A percentile compares a stretch with the other conserved stretches of the same genome.
Conservation (phyloP, 2,888 invertebrate genomes). For the Lepidocyrtinus sp. region DNA sequence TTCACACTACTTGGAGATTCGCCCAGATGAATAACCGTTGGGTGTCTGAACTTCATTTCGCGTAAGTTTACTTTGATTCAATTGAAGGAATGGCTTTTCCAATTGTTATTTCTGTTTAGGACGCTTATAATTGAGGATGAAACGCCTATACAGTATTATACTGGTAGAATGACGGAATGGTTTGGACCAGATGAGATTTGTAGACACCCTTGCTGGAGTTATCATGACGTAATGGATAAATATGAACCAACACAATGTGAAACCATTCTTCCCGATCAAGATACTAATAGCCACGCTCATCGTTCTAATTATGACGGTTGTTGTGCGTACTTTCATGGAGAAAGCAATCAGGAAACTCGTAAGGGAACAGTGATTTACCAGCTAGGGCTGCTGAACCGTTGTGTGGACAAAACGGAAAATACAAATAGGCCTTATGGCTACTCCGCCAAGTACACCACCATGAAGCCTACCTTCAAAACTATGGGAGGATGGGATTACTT, state of each 20-base stretch:
- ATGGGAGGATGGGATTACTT: constrained; percentile 27
- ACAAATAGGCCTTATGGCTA: constrained; percentile 25
- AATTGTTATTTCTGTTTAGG: too few species aligned
- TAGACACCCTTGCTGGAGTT: too few species aligned
- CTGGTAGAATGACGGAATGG: constrained; percentile 8
- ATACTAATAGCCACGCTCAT: too few species aligned
- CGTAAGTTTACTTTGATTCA: too few species aligned
- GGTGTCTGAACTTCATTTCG: constrained; percentile 26
- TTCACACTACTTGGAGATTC: constrained; percentile 43
- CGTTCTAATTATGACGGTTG: neutral
- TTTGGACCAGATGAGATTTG: neutral
- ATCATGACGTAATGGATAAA: too few species aligned
- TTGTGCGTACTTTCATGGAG: neutral
- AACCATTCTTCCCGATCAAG: too few species aligned
- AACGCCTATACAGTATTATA: constrained; percentile 33
- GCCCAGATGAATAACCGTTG: constrained; percentile 6
- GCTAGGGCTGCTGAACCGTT: neutral
- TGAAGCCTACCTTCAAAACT: constrained; percentile 2
- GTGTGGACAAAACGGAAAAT: constrained; percentile 15
- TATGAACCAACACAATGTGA: too few species aligned
- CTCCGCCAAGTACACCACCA: too few species aligned
- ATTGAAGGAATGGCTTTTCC: too few species aligned
- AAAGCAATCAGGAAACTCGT: neutral
- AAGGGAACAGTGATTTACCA: too few species aligned
- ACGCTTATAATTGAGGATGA: constrained; percentile 32